Evolutionary conservation across 2,888 invertebrate species (phyloP), one percentile per base, ranked within the genome.

Genomic region (Mechanitis mazaeus): DNA sequence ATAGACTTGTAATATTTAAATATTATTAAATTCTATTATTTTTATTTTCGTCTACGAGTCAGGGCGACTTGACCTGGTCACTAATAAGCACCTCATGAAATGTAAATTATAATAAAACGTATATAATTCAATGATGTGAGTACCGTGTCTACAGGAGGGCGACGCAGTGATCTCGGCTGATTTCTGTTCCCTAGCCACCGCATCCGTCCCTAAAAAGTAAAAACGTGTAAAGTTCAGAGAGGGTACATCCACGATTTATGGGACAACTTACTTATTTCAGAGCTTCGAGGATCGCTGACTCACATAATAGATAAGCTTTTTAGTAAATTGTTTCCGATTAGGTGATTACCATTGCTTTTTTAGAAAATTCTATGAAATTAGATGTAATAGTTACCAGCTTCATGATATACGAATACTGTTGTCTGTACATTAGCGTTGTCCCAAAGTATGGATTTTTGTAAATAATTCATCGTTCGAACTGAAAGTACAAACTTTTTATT

Each of bases 361-460:
- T 45, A 20, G 20, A 45, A n/a, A n/a, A 4, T 28, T 55, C 1
- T 50, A 38, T 35, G 20, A 20, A 20, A 20, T 20, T 20, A 20
- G 20, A 54, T 54, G 20, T 11, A 20, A 38, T 3, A 12, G 0
- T 28, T 66, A 66, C 86, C 85, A 65, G 71, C 76, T 68, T 84
- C 84, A 57, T 69, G 72, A 58, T 71, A 80, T n/a, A 73, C 42
- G n/a, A 74, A 69, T 9, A 72, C 58, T 38, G 74, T 73, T 0
- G 86, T 85, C 63, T 86, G 85, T 2, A 75, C 78, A 58, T 79
- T 68, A 4, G 75, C 78, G 54, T 84, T 77, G 64, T 81, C 79
- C 77, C 78, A 80, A n/a, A 77, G 31, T 3, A 74, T 57, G 0
- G 77, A 70, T 0, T 72, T 76, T 65, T 78, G 75, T 33, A 81